Evolutionary conservation across 2,797 vertebrate genomes (phyloP), one percentile per base, ranked within the genome.

Genomic region (Philypnodon macrostomus): DNA sequence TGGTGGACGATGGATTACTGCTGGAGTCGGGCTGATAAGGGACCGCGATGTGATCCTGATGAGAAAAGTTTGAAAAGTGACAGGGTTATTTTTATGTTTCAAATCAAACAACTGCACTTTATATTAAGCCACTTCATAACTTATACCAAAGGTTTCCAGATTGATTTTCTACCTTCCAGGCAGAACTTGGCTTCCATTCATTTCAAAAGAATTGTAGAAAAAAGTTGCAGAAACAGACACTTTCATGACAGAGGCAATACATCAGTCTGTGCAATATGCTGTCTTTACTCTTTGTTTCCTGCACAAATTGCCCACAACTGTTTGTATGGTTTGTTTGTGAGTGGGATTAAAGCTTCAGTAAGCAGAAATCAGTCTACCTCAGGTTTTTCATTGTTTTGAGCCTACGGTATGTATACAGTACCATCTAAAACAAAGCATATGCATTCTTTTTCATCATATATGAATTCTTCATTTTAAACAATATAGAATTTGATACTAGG

Each of bases 11-110:
- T 4, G 97, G 97, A 53, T 98, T 99, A 82, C 96, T 98, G 94
- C 96, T 99, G 75, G 97, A 99, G 70, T 98, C 96, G 0, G 96
- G 97, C 79, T 99, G 97, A 84, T 98, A 98, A 15, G 97, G 97
- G 63, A 93, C 94, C 0, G 95, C 88, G 67, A 98, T 98, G 85
- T 98, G 95, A 77, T 99, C 96, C 97, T 99, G 84, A 1, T 98
- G 83, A 0, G 7, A 67, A 37, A 69, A 73, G 35, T 73, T 24
- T 0, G 47, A 0, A 46, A 29, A 26, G 9, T 13, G 50, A 4
- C 37, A 9, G 6, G 19, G 9, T 15, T 23, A 23, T 14, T 13
- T 21, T 42, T 17, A 4, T 21, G 18, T 14, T 14, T 12, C n/a
- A 17, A 42, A 27, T 29, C 39, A 27, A 42, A 15, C 24, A 16